Conservation (phyloP, 2,113 vertebrate species). For the Pongo abelii region DNA sequence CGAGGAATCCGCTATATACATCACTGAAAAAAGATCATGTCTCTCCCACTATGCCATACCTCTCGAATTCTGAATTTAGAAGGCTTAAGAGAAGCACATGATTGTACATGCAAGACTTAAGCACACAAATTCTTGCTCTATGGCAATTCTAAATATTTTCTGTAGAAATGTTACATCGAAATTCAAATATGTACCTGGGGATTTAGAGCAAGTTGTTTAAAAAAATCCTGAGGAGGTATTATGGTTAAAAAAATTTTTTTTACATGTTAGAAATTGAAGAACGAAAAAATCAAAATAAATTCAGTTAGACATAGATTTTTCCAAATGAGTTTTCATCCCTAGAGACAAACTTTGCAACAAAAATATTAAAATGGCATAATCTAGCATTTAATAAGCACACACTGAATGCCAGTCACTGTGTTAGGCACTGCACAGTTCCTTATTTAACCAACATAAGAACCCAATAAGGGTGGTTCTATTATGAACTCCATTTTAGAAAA, state of each 20-base stretch:
- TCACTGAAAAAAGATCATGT: neutral
- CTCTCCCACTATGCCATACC: neutral
- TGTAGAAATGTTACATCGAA: fast-evolving
- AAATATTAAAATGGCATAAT: neutral
- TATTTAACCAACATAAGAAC: neutral
- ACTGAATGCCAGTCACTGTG: neutral
- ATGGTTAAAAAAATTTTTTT: neutral
- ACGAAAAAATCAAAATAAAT: neutral
- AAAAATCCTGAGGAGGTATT: neutral
- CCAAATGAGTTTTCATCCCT: neutral
- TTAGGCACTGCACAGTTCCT: neutral
- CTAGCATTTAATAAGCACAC: neutral
- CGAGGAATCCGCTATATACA: neutral
- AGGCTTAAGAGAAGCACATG: fast-evolving
- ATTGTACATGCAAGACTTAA: fast-evolving
- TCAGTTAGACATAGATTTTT: neutral
- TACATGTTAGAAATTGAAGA: neutral
- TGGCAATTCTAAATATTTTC: neutral
- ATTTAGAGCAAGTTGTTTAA: neutral
- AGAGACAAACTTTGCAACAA: neutral
- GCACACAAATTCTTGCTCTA: neutral
- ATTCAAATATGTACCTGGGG: neutral
- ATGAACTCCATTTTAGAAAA: neutral
- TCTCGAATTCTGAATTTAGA: neutral
- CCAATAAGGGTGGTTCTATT: neutral